Evolutionary conservation across 2,113 vertebrate species (phyloP).

Genomic region (Aix galericulata): DNA sequence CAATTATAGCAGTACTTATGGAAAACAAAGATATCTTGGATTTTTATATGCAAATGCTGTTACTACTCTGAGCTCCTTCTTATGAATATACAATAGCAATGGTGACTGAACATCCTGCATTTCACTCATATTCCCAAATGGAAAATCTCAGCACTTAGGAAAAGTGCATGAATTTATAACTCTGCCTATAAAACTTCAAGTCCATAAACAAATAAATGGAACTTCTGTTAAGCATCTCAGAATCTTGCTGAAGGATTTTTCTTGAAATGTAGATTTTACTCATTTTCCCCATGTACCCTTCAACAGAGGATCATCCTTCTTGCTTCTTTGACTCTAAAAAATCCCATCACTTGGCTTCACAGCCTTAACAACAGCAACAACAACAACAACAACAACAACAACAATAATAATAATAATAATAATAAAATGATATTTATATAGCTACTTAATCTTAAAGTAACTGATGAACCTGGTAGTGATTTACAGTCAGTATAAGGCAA

Average conservation of each 20-base stretch:
- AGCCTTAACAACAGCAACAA: neutral
- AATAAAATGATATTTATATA: neutral
- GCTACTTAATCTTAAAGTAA: neutral
- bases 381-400: too few species aligned
- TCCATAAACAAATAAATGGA: neutral
- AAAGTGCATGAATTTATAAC: neutral
- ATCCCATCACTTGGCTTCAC: neutral
- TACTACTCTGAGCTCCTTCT: neutral
- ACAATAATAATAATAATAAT: too few species aligned
- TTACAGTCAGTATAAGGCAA: neutral
- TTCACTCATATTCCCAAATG: neutral
- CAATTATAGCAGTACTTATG: neutral
- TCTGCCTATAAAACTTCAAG: neutral
- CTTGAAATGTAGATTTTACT: neutral
- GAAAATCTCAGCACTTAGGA: neutral
- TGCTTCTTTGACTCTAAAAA: neutral
- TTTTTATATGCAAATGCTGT: conserved; percentile 9
- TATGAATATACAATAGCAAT: conserved; percentile 18
- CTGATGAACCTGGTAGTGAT: neutral
- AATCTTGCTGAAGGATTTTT: neutral
- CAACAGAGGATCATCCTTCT: neutral
- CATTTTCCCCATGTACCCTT: neutral
- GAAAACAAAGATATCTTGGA: neutral
- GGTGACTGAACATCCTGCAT: neutral
- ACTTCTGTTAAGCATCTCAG: neutral